Evolutionary conservation across 2,797 vertebrate genomes (phyloP).

Genomic region (Hypotaenidia okinawae): DNA sequence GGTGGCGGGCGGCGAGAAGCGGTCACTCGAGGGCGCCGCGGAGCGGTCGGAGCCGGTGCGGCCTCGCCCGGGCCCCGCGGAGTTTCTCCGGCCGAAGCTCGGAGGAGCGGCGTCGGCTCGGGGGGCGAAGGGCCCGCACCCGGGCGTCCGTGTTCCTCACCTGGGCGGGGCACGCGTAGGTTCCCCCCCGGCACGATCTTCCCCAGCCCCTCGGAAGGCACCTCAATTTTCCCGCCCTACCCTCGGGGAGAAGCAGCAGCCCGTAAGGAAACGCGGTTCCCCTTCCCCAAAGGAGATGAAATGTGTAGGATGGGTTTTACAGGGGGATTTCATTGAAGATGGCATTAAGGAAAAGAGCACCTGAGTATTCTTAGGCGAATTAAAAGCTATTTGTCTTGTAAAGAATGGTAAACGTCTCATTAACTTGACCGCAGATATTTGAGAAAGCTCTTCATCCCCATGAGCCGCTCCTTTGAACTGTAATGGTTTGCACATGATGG

Average conservation of each 20-base stretch:
- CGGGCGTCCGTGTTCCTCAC: rapidly evolving
- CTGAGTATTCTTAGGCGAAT: conserved; percentile 7
- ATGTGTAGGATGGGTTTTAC: neutral
- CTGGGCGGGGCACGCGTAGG: rapidly evolving
- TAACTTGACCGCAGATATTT: conserved; percentile 41
- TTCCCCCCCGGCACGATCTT: too few species aligned
- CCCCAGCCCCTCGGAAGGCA: neutral
- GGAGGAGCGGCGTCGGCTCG: rapidly evolving
- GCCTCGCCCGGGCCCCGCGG: neutral
- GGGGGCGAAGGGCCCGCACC: rapidly evolving
- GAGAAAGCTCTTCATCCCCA: neutral
- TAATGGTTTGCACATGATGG: conserved; percentile 58
- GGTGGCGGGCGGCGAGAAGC: neutral
- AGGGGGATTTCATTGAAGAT: neutral
- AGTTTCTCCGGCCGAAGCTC: rapidly evolving
- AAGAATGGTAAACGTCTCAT: neutral
- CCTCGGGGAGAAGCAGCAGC: rapidly evolving
- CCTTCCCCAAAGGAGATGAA: rapidly evolving
- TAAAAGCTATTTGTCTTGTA: neutral
- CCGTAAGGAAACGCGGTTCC: neutral
- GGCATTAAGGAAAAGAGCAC: neutral
- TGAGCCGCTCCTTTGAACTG: conserved; percentile 3
- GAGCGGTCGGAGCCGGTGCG: neutral
- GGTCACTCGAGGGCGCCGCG: neutral
- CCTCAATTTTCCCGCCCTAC: too few species aligned